Percentiles rank a stretch among this genome's conserved stretches.
Conservation (phyloP, 2,113 vertebrate genomes). For the Grammomys surdaster region DNA sequence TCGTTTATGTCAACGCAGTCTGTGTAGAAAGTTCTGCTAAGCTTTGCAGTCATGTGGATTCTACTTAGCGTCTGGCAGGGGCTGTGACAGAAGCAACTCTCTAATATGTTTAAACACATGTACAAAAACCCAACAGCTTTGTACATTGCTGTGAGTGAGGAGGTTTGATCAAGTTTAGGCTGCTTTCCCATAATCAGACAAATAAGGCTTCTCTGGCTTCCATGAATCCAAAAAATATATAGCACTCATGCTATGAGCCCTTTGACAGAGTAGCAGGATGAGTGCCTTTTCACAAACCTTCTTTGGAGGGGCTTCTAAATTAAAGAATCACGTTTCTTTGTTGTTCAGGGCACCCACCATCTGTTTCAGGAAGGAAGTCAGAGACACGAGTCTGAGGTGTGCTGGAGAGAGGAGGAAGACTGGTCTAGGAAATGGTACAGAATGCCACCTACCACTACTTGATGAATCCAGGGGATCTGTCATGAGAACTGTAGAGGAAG, state of each 20-base stretch:
- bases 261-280: neutral
- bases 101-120: neutral
- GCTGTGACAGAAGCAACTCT: neutral
- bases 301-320: constrained; percentile 7
- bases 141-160: neutral
- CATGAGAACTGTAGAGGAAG: neutral
- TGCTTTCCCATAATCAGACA: neutral
- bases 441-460: too few relatives aligned
- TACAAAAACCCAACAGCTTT: neutral
- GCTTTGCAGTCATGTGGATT: neutral
- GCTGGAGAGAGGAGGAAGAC: neutral
- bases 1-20: neutral
- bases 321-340: neutral
- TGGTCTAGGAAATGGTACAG: neutral
- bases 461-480: neutral
- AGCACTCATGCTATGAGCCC: neutral
- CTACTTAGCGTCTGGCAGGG: neutral
- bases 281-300: neutral
- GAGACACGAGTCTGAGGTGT: neutral
- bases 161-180: neutral
- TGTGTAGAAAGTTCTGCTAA: neutral
- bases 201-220: constrained; percentile 3
- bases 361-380: neutral
- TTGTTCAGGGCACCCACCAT: neutral
- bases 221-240: neutral